Evolutionary conservation across 2,113 vertebrate genomes (phyloP).

Genomic region (Aythya baeri): DNA sequence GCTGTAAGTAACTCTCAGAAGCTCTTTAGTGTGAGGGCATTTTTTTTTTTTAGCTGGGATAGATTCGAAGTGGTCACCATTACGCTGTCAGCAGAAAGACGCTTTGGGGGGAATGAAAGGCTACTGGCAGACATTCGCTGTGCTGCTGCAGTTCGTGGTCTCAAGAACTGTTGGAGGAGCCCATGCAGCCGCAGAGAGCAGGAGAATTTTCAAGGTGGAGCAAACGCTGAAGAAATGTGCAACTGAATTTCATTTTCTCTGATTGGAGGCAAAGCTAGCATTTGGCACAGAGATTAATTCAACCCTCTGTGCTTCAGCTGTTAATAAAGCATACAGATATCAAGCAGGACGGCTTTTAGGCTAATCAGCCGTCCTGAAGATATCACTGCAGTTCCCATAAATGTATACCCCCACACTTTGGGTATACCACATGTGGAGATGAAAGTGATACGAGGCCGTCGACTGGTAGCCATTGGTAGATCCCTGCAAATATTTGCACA

Average conservation of each 20-base stretch:
- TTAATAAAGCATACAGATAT: background rate
- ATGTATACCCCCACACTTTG: background rate
- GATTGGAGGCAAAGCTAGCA: background rate
- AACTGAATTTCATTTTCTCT: background rate
- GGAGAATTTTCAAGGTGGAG: background rate
- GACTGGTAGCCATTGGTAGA: background rate
- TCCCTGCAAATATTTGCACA: conserved; percentile 2
- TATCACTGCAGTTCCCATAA: background rate
- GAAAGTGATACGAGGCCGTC: background rate
- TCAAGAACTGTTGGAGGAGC: background rate
- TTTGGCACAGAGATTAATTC: background rate
- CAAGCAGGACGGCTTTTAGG: background rate
- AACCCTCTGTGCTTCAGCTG: background rate
- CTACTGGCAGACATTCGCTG: background rate
- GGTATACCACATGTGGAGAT: background rate
- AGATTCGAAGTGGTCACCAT: background rate
- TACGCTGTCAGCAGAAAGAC: background rate
- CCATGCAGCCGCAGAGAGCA: background rate
- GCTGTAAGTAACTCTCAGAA: background rate
- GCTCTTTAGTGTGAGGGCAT: background rate
- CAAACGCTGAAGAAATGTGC: background rate
- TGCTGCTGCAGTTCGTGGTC: background rate
- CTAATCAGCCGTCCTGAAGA: background rate
- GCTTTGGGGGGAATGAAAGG: background rate
- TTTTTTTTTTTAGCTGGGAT: background rate